phyloP scores from a whole-genome alignment of 2,113 vertebrate genomes.

The Acanthochromis polyacanthus region DNA sequence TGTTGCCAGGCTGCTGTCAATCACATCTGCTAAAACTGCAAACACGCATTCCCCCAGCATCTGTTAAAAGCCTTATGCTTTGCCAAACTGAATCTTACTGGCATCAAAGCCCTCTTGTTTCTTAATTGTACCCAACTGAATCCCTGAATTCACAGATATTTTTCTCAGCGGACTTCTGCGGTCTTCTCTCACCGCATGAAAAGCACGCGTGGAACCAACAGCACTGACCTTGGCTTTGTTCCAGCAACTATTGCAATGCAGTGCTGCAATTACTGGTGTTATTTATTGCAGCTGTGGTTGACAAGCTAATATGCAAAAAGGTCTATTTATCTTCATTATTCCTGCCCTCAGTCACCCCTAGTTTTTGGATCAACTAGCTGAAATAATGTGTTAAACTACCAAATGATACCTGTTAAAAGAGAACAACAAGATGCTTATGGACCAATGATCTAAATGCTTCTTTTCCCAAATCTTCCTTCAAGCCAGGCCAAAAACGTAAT shows the following conservation, averaged over 20 bases:
- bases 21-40: too few species aligned
- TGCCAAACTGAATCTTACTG: neutral
- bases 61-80: too few species aligned
- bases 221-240: neutral
- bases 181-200: neutral
- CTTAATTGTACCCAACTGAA: neutral
- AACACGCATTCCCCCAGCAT: too few species aligned
- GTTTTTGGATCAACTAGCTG: neutral
- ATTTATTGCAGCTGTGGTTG: neutral
- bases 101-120: neutral
- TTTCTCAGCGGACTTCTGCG: constrained; percentile 2
- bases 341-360: neutral
- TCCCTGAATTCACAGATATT: neutral
- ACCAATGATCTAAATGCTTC: neutral
- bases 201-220: neutral
- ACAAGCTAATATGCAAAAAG: neutral
- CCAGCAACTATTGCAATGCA: neutral
- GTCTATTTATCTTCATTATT: neutral
- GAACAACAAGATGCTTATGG: too few species aligned
- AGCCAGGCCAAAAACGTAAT: neutral
- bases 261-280: neutral
- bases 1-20: too few species aligned
- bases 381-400: neutral
- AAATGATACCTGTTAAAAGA: too few species aligned
- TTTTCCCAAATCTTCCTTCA: neutral